phyloP scores from a whole-genome alignment of 2,113 vertebrate species.

The Heliornis fulica region DNA sequence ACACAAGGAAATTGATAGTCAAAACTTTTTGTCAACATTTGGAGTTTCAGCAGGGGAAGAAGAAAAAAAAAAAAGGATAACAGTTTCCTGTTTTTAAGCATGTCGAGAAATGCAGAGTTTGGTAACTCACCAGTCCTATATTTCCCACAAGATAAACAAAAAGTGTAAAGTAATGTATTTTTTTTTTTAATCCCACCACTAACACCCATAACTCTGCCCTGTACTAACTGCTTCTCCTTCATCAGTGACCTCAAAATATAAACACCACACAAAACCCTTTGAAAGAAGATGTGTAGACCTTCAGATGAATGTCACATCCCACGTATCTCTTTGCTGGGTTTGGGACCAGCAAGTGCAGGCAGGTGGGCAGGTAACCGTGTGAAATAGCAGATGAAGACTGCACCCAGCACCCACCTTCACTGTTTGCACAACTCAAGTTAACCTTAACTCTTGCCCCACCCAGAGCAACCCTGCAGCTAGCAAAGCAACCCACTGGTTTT shows the following conservation, averaged over 20 bases:
- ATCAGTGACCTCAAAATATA: constrained; percentile 9
- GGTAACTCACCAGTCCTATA: neutral
- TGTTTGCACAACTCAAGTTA: neutral
- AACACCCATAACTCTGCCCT: constrained; percentile 18
- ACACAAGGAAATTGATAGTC: neutral
- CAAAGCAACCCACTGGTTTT: neutral
- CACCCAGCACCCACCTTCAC: neutral
- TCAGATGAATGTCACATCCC: neutral
- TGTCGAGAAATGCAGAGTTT: constrained; percentile 32
- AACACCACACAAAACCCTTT: neutral
- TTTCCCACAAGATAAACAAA: constrained; percentile 52
- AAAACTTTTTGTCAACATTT: neutral
- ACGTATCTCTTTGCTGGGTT: neutral
- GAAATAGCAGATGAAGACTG: neutral
- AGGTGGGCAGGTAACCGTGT: neutral
- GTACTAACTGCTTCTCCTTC: neutral
- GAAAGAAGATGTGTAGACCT: neutral
- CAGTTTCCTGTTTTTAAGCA: constrained; percentile 58
- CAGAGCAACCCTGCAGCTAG: neutral
- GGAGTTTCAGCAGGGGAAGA: neutral
- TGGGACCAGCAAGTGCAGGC: neutral
- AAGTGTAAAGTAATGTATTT: constrained; percentile 27
- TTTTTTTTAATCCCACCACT: neutral
- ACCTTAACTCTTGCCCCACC: neutral
- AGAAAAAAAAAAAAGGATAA: neutral